Conservation (phyloP, 2,797 vertebrate genomes). For the Danio tinwini region DNA sequence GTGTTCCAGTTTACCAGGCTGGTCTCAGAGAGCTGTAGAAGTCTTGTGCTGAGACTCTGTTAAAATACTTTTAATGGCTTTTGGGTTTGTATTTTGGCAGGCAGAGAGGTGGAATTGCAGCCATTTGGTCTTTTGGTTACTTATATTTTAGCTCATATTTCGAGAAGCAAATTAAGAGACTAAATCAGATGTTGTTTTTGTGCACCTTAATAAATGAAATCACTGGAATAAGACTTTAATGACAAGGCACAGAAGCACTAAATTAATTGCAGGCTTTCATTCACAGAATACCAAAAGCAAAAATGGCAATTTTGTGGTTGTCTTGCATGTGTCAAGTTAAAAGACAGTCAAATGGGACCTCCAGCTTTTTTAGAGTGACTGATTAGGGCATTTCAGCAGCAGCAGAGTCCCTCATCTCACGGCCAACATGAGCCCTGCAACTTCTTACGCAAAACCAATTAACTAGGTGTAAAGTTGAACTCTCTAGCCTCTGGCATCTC, state of each 20-base stretch:
- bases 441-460: conserved; percentile 65
- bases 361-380: conserved; percentile 66
- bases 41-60: conserved; percentile 49
- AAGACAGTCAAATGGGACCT: conserved; percentile 50
- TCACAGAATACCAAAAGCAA: conserved; percentile 24
- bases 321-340: conserved; percentile 26
- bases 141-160: conserved; percentile 21
- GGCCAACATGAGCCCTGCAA: conserved; percentile 54
- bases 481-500: conserved; percentile 6
- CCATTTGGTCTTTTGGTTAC: conserved; percentile 52
- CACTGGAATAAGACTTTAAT: background rate
- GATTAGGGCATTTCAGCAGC: conserved; percentile 59
- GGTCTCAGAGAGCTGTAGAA: background rate
- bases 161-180: conserved; percentile 24
- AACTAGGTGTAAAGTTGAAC: conserved; percentile 68
- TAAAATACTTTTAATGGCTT: conserved; percentile 61
- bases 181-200: background rate
- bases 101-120: conserved; percentile 60
- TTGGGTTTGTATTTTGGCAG: conserved; percentile 24
- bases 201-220: background rate
- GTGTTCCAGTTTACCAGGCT: conserved; percentile 56
- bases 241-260: background rate
- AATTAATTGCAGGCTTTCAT: conserved; percentile 38
- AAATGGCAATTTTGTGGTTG: conserved; percentile 28
- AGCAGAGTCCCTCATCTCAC: conserved; percentile 44